Base-by-base conservation (phyloP, 2,888 invertebrate species). In the Drosophila flavopinicola region DNA sequence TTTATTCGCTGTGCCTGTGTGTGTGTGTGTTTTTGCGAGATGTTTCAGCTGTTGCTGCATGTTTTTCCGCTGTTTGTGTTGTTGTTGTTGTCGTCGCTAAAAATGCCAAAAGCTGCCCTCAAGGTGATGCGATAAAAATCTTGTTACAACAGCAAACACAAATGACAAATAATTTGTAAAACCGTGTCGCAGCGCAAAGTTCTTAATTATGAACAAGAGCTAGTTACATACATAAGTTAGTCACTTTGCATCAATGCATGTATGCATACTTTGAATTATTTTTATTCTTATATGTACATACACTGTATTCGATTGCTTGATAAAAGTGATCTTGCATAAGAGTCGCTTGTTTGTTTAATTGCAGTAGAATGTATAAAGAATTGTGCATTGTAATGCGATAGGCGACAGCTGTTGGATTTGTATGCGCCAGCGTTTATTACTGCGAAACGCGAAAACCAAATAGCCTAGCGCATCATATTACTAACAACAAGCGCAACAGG, bases 41-140 rank as follows among this genome's bases (percentile, higher is more conserved):
- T 65, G 61, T 20, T 67, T 74, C 70, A 74, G 67, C 66, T 70
- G 71, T 68, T 72, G 54, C 17, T 44, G 45, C 51, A 53, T 65
- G 49, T 67, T 53, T 33, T 33, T n/a, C n/a, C n/a, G 11, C 38
- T 65, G 38, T 41, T n/a, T n/a, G n/a, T 3, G 20, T 20, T 20
- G 20, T 20, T 20, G 20, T 20, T 59, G 37, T 38, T 59, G 48
- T 41, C 54, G 42, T 45, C 25, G 48, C 51, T 37, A 48, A 59
- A 58, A 53, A 67, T 58, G 67, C 47, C 57, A 74, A 64, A 66
- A 56, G 54, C 37, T 67, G 53, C 15, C 49, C 39, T 57, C 75
- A 75, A 75, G 75, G 72, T 75, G 72, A 74, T 39, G 51, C 41
- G 59, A 67, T 64, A 60, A 64, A 75, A 75, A 71, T 75, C 59